Conservation (phyloP, 2,797 vertebrate species). For the Orestias chungarensis region DNA sequence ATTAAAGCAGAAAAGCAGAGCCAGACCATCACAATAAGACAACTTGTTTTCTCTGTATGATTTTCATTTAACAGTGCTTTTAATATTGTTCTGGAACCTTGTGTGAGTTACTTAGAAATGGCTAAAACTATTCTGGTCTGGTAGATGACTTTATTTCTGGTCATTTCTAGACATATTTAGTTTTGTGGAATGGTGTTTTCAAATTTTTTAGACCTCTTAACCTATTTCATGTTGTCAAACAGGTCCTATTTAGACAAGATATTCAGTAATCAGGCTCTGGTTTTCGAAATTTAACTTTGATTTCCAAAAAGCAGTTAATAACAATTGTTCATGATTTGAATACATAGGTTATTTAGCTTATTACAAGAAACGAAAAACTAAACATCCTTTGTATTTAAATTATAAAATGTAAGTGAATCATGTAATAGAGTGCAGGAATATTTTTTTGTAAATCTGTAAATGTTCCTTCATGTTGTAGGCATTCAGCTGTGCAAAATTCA, state of each 20-base stretch:
- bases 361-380: no score
- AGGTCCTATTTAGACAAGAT: not conserved
- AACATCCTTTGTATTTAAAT: no score
- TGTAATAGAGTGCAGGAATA: not conserved
- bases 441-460: conserved; percentile 20
- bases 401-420: no score
- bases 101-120: no score
- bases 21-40: not conserved
- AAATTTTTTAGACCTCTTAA: not conserved
- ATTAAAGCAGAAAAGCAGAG: not conserved
- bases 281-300: not conserved
- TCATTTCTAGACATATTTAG: not conserved
- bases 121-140: not conserved
- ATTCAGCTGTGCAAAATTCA: conserved; percentile 20
- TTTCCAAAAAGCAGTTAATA: not conserved
- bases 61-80: not conserved
- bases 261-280: not conserved
- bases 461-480: conserved; percentile 1
- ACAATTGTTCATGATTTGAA: not conserved
- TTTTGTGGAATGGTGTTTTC: not conserved
- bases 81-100: not conserved
- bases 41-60: not conserved
- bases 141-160: not conserved
- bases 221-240: not conserved
- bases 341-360: not conserved